Evolutionary conservation across 2,113 vertebrate genomes (phyloP).

Genomic region (Rhea americana): DNA sequence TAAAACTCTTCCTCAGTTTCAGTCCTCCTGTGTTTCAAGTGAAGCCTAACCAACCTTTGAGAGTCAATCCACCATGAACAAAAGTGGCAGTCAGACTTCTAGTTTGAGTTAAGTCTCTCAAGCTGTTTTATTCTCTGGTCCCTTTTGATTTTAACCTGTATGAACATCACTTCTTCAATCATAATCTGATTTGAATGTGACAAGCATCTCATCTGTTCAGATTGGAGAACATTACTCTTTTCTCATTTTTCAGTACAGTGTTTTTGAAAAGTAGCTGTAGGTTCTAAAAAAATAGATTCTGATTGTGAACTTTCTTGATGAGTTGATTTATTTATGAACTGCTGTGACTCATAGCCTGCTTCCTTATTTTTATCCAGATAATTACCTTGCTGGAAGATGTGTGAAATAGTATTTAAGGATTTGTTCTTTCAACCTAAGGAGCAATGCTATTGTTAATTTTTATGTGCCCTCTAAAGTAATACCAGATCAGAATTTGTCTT

Average conservation of each 20-base stretch:
- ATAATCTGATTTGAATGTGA: not conserved
- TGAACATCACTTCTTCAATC: not conserved
- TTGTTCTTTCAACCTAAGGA: not conserved
- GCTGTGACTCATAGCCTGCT: not conserved
- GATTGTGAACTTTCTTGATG: slow-evolving; percentile 15
- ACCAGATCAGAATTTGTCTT: not conserved
- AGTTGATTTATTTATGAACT: slow-evolving; percentile 8
- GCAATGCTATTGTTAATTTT: not conserved
- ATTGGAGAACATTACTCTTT: not conserved
- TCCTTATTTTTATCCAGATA: slow-evolving; percentile 48
- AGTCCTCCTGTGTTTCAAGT: not conserved
- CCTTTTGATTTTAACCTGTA: not conserved
- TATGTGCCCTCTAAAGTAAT: not conserved
- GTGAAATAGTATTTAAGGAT: not conserved
- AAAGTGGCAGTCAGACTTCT: not conserved
- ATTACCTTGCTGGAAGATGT: slow-evolving; percentile 41
- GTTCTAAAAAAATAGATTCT: not conserved
- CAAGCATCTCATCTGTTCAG: not conserved
- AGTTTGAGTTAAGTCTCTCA: not conserved
- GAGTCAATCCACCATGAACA: not conserved
- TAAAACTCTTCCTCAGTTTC: not conserved
- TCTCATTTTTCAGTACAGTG: not conserved
- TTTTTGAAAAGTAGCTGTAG: not conserved
- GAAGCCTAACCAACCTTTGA: not conserved
- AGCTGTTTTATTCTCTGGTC: not conserved